Evolutionary conservation across 92 coral and sea anemone genomes (phyloP), one percentile per base, ranked within the genome.

Genomic region (Palythoa caribaeorum): DNA sequence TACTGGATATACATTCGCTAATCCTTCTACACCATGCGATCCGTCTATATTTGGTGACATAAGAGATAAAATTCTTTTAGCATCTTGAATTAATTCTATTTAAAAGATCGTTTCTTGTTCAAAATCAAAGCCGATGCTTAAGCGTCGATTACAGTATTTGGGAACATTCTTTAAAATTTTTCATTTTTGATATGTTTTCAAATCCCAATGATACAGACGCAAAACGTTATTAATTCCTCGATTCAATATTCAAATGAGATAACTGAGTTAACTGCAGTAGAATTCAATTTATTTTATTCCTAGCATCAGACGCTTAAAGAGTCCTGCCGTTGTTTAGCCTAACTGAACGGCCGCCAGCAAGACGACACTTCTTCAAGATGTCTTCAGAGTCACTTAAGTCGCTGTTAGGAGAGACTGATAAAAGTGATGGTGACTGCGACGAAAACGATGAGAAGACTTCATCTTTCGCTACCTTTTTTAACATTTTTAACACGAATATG

Each of bases 401-500:
- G 38, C 91, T 91, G 37, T 81, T 89, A 16, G 89, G 88, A 38
- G 68, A 79, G 74, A 35, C 48, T 16, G 90, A 73, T 36, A 50
- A 79, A 52, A 84, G 21, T 38, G 79, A 85, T 5, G 87, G 63
- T 38, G 91, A 79, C n/a, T 65, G 60, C 19, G 91, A 90, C 47
- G 79, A 72, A 63, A 81, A 71, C 9, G 92, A 83, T 6, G 80
- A 54, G 76, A 94, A 94, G 78, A 94, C 95, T 0, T 90, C 96
- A 59, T 95, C 98, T 37, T 87, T 92, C 51, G 93, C 94, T 79
- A 90, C 96, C 47, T 95, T 95, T 71, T 95, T 95, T 93, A 95
- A 91, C 71, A 95, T 95, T 65, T 95, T 95, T 59, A 95, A 95
- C 57, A 94, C 98, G 52, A 95, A 95, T 77, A 95, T 95, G 98